phyloP scores from a whole-genome alignment of 2,888 invertebrate species.

The Latrodectus hesperus region DNA sequence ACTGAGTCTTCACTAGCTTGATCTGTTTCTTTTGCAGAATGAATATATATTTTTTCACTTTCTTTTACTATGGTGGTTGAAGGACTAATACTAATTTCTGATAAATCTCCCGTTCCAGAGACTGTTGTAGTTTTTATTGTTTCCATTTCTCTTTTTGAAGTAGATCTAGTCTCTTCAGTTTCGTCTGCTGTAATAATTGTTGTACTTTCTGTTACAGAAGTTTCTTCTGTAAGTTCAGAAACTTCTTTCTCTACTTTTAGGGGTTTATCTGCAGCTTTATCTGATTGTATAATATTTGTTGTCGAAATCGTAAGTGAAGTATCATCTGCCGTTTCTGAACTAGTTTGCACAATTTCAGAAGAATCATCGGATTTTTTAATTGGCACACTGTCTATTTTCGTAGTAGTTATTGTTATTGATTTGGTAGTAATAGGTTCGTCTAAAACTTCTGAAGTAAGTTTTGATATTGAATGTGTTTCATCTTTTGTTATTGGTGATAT shows the following conservation, averaged over 20 bases:
- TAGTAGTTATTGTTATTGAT: constrained; percentile 19
- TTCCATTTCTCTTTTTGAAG: background rate
- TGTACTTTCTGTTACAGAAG: background rate
- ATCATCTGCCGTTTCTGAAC: background rate
- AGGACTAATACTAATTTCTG: too few species aligned
- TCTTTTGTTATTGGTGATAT: background rate
- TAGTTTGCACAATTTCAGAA: background rate
- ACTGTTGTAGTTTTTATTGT: too few species aligned
- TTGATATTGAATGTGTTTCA: background rate
- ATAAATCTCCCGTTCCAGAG: too few species aligned
- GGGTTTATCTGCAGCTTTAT: background rate
- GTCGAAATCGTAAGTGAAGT: background rate
- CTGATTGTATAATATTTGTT: background rate
- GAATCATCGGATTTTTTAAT: constrained; percentile 9
- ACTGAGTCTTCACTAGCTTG: too few species aligned
- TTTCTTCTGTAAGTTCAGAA: background rate
- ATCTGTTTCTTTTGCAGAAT: too few species aligned
- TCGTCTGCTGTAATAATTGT: background rate
- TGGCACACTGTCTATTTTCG: background rate
- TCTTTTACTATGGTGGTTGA: too few species aligned
- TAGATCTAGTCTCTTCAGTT: background rate
- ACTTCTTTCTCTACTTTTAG: background rate
- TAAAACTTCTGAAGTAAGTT: background rate
- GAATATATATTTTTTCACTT: too few species aligned
- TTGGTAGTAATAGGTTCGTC: constrained; percentile 9